Percentiles rank a stretch among this genome's conserved stretches.
These are phyloP conservation scores for Numida meleagris DNA, from an alignment of 2,113 vertebrate species.

Conservation along the genomic window DNA sequence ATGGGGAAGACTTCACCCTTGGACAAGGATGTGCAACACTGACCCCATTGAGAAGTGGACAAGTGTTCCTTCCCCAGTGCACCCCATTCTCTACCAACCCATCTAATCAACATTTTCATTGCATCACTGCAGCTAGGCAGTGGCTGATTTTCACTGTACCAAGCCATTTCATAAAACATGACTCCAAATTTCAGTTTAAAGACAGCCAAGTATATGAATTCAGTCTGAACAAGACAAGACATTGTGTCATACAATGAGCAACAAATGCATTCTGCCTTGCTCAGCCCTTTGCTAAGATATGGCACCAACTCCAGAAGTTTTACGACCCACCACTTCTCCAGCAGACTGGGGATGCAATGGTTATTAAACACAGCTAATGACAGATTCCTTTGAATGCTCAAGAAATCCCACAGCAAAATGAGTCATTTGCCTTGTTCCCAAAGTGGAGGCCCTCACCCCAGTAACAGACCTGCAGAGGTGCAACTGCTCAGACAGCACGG, in stretches of 20 bases:
- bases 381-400: neutral
- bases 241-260: neutral
- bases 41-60: neutral
- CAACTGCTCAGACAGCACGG: neutral
- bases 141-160: neutral
- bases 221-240: neutral
- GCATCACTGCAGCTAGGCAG: neutral
- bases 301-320: neutral
- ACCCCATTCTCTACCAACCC: neutral
- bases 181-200: neutral
- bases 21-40: neutral
- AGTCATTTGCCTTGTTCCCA: neutral
- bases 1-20: neutral
- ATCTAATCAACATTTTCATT: neutral
- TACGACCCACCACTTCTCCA: neutral
- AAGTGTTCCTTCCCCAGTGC: neutral
- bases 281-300: neutral
- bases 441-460: neutral
- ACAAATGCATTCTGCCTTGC: neutral
- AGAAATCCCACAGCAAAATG: neutral
- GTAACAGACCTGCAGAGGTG: neutral
- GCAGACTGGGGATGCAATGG: neutral
- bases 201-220: neutral
- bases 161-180: neutral
- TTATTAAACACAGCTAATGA: slow-evolving; percentile 30